These are phyloP conservation scores for Megastigmus dorsalis DNA, from an alignment of 2,888 invertebrate species.

Conservation along the genomic window DNA sequence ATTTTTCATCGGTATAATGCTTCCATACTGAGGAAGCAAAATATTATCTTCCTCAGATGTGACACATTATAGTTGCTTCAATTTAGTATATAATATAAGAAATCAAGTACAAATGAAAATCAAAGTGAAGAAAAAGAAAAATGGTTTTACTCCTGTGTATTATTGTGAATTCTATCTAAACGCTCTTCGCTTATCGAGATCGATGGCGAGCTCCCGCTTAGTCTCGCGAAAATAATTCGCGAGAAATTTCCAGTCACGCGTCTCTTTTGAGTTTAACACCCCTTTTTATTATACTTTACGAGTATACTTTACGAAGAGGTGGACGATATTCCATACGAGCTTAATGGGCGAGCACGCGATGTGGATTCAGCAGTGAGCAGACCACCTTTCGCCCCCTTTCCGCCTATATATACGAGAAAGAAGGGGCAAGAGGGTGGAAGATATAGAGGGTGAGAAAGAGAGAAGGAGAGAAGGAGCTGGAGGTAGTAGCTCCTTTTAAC, in stretches of 20 bases:
- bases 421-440: too few species aligned
- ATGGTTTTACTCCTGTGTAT: too few species aligned
- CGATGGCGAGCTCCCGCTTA: too few species aligned
- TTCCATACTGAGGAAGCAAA: too few species aligned
- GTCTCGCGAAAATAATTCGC: conserved; percentile 21
- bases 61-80: too few species aligned
- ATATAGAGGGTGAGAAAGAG: neutral
- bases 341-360: conserved; percentile 32
- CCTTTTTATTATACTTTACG: conserved; percentile 44
- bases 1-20: too few species aligned
- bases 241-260: conserved; percentile 46
- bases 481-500: neutral
- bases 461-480: neutral
- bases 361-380: conserved; percentile 27
- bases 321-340: conserved; percentile 29
- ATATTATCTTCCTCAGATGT: too few species aligned
- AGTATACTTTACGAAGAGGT: neutral
- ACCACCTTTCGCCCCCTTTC: neutral
- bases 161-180: too few species aligned
- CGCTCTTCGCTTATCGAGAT: too few species aligned
- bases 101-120: too few species aligned
- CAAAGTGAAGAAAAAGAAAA: too few species aligned
- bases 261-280: conserved; percentile 29
- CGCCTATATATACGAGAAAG: neutral
- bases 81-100: too few species aligned